Percentiles rank a stretch among this genome's conserved stretches.
These are phyloP conservation scores for Triops longicaudatus DNA, from an alignment of 1,140 invertebrate species.

Conservation along the genomic window DNA sequence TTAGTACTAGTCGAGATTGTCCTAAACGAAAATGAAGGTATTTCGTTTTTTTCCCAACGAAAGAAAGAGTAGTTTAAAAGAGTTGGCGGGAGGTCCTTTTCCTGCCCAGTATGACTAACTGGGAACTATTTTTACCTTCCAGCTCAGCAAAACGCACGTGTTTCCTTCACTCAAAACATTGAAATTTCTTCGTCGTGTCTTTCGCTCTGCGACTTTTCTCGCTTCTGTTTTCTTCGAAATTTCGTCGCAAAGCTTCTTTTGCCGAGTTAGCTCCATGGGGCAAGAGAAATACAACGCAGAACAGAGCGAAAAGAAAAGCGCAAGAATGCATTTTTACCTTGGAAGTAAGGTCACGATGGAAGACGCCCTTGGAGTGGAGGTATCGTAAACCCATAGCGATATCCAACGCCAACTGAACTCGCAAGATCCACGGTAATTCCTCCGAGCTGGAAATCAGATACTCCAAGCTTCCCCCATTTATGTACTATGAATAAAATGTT, in stretches of 20 bases:
- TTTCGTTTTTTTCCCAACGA: not conserved
- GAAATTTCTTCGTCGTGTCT: not conserved
- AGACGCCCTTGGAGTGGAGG: conserved; percentile 79
- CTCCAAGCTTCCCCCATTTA: conserved; percentile 87
- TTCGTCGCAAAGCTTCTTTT: too few species aligned
- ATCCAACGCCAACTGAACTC: conserved; percentile 76
- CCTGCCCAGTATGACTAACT: not conserved
- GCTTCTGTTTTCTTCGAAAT: not conserved
- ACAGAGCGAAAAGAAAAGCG: not conserved
- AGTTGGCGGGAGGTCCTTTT: not conserved
- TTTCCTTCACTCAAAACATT: not conserved
- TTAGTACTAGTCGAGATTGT: too few species aligned
- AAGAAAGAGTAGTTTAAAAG: not conserved
- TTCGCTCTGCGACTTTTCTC: not conserved
- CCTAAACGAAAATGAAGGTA: too few species aligned
- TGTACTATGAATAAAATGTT: conserved; percentile 52
- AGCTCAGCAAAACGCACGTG: not conserved
- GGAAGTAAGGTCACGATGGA: conserved; percentile 91
- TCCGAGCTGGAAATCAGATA: conserved; percentile 64
- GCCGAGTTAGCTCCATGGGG: too few species aligned
- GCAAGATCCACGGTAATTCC: conserved; percentile 65
- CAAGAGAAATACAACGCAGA: conserved; percentile 16
- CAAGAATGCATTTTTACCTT: conserved; percentile 52
- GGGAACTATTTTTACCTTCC: not conserved
- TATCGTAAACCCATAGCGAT: conserved; percentile 84